Conservation (phyloP, 2,888 invertebrate genomes). For the Tetranychus truncatus region DNA sequence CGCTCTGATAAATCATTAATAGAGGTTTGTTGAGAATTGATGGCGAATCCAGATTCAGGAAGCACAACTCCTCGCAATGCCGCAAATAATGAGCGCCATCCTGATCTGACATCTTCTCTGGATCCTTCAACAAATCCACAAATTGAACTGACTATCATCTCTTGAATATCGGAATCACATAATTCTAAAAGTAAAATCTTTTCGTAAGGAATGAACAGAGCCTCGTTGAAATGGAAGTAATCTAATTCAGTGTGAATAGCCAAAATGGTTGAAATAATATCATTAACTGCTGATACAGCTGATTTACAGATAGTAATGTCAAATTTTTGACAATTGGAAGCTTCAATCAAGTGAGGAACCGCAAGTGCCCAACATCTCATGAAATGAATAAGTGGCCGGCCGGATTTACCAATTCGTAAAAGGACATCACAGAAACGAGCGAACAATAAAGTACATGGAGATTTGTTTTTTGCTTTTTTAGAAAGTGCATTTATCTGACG, state of each 20-base stretch:
- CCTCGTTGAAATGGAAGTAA: constrained; percentile 88
- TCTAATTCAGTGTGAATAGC: constrained; percentile 71
- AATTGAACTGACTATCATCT: constrained; percentile 72
- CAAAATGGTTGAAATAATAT: constrained; percentile 65
- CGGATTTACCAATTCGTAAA: constrained; percentile 63
- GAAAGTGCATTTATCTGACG: constrained; percentile 22
- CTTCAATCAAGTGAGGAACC: constrained; percentile 84
- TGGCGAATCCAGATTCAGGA: constrained; percentile 14
- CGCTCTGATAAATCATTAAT: constrained; percentile 4
- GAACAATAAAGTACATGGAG: constrained; percentile 38
- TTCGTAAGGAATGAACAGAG: constrained; percentile 81
- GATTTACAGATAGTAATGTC: constrained; percentile 64
- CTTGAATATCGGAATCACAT: constrained; percentile 78
- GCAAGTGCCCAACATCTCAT: constrained; percentile 80
- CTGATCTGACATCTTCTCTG: constrained; percentile 75
- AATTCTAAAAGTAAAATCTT: constrained; percentile 77
- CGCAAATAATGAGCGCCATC: constrained; percentile 88
- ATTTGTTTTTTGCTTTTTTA: constrained; percentile 2
- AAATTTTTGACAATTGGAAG: constrained; percentile 51
- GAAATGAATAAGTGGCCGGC: constrained; percentile 69
- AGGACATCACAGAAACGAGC: constrained; percentile 74
- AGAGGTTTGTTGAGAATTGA: not conserved
- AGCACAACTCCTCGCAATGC: constrained; percentile 62
- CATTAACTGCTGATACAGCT: constrained; percentile 70
- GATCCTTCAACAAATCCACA: constrained; percentile 91